These are phyloP conservation scores for Gibbula magus DNA, from an alignment of 2,888 invertebrate species.

Conservation along the genomic window DNA sequence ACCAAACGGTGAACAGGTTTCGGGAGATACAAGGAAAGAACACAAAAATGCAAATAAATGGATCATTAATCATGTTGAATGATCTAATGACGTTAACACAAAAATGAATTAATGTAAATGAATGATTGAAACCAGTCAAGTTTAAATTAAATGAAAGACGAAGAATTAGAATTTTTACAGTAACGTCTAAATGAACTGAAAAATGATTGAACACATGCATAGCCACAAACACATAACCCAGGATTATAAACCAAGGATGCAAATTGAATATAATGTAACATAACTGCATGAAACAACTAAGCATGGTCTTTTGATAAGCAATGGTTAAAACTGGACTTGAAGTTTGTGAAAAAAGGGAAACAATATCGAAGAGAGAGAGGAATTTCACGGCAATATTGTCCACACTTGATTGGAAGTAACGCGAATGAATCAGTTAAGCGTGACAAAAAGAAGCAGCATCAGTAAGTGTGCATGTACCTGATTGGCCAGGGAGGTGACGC, in stretches of 20 bases:
- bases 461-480: slow-evolving; percentile 72
- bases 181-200: too few species aligned
- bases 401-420: background rate
- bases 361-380: background rate
- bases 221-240: background rate
- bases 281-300: background rate
- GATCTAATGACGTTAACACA: too few species aligned
- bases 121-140: too few species aligned
- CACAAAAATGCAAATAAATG: background rate
- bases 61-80: too few species aligned
- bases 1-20: background rate
- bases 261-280: background rate
- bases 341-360: background rate
- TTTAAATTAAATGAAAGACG: too few species aligned
- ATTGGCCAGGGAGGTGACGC: slow-evolving; percentile 80
- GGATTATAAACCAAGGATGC: background rate
- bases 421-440: background rate
- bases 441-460: slow-evolving; percentile 19
- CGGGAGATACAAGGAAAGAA: background rate
- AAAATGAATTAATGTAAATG: too few species aligned
- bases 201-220: background rate
- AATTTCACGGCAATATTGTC: slow-evolving; percentile 11
- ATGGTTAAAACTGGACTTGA: slow-evolving; percentile 3
- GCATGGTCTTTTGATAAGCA: slow-evolving; percentile 3
- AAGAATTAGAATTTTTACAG: too few species aligned